These are phyloP conservation scores for Tachyglossus aculeatus DNA, from an alignment of 2,797 vertebrate species.

Conservation along the genomic window DNA sequence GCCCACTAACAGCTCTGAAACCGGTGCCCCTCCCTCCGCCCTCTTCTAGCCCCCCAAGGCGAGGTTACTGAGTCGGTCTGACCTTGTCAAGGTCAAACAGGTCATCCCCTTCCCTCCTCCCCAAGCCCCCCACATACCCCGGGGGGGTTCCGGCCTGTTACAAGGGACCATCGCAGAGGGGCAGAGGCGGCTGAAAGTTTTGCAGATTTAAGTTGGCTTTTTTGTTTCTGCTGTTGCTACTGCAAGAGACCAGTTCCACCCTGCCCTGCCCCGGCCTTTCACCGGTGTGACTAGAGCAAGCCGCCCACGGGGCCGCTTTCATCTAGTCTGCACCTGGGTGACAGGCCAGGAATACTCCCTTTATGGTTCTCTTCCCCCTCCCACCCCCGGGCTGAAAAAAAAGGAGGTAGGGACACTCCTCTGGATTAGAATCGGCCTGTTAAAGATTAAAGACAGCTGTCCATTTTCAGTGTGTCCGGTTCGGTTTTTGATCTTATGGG, in stretches of 20 bases:
- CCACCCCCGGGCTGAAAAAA: conserved; percentile 9
- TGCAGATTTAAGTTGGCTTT: conserved; percentile 8
- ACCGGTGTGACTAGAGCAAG: neutral
- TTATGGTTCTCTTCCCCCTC: neutral
- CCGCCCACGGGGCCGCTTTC: neutral
- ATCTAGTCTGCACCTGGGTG: neutral
- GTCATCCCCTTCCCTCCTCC: no score
- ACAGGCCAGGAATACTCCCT: rapidly evolving
- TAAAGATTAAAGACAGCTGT: conserved; percentile 36
- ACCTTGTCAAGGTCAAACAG: no score
- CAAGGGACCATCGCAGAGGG: conserved; percentile 2
- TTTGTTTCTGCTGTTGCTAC: conserved; percentile 29
- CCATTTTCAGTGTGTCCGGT: conserved; percentile 17
- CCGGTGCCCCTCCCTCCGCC: no score
- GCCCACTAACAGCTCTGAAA: no score
- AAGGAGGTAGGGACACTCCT: conserved; percentile 17
- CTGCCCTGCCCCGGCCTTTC: neutral
- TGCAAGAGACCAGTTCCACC: conserved; percentile 37
- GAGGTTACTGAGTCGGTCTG: no score
- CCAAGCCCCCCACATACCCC: neutral
- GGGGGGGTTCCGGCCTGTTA: neutral
- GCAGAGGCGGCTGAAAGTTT: conserved; percentile 21
- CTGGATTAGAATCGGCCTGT: conserved; percentile 30
- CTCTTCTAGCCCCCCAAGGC: no score
- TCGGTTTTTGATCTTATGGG: conserved; percentile 15